Base-by-base conservation (phyloP, 2,113 vertebrate genomes). In the Sylvicapra grimmia region DNA sequence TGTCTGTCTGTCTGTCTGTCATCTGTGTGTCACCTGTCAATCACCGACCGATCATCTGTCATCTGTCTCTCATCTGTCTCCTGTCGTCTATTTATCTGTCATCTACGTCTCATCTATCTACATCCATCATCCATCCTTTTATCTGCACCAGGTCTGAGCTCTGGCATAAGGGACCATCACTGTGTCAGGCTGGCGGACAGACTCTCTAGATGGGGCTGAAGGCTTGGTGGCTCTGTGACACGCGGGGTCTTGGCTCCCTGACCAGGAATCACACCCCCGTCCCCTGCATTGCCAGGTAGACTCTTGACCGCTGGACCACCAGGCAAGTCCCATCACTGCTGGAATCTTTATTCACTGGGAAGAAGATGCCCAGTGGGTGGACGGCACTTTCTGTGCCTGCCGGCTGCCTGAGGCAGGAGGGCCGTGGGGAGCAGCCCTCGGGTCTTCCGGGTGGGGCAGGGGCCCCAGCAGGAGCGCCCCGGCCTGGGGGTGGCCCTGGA, bases 371-470 rank as follows among this genome's bases (percentile, higher is more conserved):
- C 13, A 4, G 0, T 3, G 1, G 36, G 31, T 27, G 11, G 90
- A 3, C 0, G 10, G 13, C 53, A 56, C 77, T 56, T 25, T 53
- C 89, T 27, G 7, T 8, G 10, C 86, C 59, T 19, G 82, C 59
- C 40, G 9, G 40, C 21, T 16, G 72, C 47, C n/a, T 31, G 12
- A 4, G 51, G 31, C 31, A 21, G 63, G 18, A 61, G 25, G 10
- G 72, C 14, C 1, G 0, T 4, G n/a, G 53, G 36, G 31, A 77
- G 13, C 13, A 49, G 63, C 53, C 4, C 31, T 4, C 2, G 4
- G 12, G 2, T 21, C 91, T 58, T 47, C 72, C 4, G 7, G n/a
- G 77, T 4, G 75, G 25, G 25, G 25, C 23, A 13, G 72, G 36
- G 27, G 19, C 92, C 29, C 6, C 15, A 12, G 13, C 65, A 80